These are phyloP conservation scores for Nothura maculosa DNA, from an alignment of 2,797 vertebrate genomes.

Conservation along the genomic window DNA sequence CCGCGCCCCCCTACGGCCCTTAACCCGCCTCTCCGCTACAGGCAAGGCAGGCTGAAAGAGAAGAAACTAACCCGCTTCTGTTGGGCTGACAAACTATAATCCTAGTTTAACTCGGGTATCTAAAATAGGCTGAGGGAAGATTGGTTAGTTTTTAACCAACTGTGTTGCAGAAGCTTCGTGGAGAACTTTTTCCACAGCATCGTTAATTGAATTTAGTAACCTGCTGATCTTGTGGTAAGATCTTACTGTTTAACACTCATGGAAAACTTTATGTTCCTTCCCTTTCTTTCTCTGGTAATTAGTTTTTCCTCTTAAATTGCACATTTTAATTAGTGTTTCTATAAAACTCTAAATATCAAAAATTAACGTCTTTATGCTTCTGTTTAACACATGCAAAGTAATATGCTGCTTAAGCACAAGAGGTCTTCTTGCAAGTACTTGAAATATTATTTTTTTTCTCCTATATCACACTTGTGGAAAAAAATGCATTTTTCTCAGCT, in stretches of 20 bases:
- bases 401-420: neutral
- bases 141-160: neutral
- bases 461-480: too few relatives aligned
- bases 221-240: neutral
- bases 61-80: neutral
- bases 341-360: neutral
- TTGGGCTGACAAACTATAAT: neutral
- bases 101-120: neutral
- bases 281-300: neutral
- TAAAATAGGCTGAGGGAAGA: neutral
- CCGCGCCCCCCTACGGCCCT: too few relatives aligned
- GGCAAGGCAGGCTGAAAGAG: neutral
- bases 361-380: neutral
- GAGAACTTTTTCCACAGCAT: neutral
- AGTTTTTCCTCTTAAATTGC: neutral
- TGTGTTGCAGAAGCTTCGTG: neutral
- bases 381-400: neutral
- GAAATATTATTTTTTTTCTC: neutral
- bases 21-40: conserved; percentile 39
- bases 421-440: neutral
- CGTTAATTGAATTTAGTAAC: neutral
- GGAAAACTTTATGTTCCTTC: neutral
- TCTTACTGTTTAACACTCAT: neutral
- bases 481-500: neutral
- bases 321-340: neutral